A percentile compares a stretch with the other conserved stretches of the same genome.
Evolutionary conservation across 2,113 vertebrate genomes (phyloP).

Genomic region (Crotalus helleri): DNA sequence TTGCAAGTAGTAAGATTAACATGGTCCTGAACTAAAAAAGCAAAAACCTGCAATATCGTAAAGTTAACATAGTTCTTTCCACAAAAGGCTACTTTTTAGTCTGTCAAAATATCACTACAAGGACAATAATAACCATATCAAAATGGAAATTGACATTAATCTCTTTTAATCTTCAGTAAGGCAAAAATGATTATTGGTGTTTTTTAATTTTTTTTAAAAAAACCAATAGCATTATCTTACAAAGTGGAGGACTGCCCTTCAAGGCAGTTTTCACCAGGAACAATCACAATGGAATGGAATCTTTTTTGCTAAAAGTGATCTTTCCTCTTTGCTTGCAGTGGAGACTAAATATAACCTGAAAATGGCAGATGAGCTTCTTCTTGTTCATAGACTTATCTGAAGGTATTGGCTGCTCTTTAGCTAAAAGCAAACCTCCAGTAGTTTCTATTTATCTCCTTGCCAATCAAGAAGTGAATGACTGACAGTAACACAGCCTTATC

Average conservation of each 20-base stretch:
- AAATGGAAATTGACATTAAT: conserved; percentile 32
- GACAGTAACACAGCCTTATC: conserved; percentile 70
- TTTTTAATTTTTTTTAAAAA: background rate
- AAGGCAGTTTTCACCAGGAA: conserved; percentile 23
- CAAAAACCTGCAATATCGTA: background rate
- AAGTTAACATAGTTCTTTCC: background rate
- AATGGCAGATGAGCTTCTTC: conserved; percentile 47
- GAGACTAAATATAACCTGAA: conserved; percentile 27
- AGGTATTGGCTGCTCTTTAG: conserved; percentile 58
- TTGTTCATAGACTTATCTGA: conserved; percentile 57
- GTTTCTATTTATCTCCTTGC: conserved; percentile 70
- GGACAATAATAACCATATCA: conserved; percentile 8
- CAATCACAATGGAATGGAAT: conserved; percentile 32
- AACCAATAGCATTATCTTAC: background rate
- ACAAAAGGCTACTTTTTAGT: conserved; percentile 14
- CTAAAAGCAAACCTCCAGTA: conserved; percentile 67
- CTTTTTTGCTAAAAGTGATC: conserved; percentile 36
- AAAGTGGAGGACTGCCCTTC: background rate
- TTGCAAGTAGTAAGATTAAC: background rate
- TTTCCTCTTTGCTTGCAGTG: background rate
- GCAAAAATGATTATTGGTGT: conserved; percentile 3
- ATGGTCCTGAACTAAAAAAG: background rate
- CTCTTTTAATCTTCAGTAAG: conserved; percentile 26
- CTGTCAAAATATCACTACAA: conserved; percentile 27
- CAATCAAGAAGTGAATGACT: conserved; percentile 72